Evolutionary conservation across 2,888 invertebrate genomes (phyloP).

Genomic region (Heliconius cydno): DNA sequence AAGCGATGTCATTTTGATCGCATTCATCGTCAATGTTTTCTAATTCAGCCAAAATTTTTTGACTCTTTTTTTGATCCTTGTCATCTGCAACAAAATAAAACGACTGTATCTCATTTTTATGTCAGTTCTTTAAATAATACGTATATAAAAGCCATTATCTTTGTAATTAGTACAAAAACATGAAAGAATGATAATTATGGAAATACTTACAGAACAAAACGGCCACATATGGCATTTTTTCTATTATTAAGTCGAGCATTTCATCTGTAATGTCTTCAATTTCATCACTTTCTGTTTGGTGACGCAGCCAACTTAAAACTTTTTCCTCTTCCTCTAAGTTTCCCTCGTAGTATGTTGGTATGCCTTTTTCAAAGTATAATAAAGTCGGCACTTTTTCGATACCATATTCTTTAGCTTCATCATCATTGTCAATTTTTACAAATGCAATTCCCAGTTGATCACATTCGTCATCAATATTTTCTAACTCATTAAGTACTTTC

Average conservation of each 20-base stretch:
- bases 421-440: conserved; percentile 95
- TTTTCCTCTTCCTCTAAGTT: conserved; percentile 95
- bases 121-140: conserved; percentile 71
- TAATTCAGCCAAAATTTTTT: conserved; percentile 91
- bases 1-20: conserved; percentile 95
- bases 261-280: conserved; percentile 97
- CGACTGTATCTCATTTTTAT: conserved; percentile 81
- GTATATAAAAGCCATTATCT: not conserved
- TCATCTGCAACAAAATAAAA: conserved; percentile 86
- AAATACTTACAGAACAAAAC: conserved; percentile 93
- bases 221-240: conserved; percentile 94
- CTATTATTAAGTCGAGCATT: conserved; percentile 95
- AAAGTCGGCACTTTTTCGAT: conserved; percentile 94
- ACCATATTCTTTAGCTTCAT: conserved; percentile 95
- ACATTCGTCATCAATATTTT: conserved; percentile 97
- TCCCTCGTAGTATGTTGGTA: conserved; percentile 90
- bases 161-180: not conserved
- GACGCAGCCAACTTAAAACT: conserved; percentile 92
- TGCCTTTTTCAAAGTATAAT: conserved; percentile 91
- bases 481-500: conserved; percentile 92
- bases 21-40: conserved; percentile 97
- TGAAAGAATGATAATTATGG: not conserved
- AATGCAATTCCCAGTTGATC: conserved; percentile 94
- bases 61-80: conserved; percentile 95
- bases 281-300: conserved; percentile 93